phyloP scores from a whole-genome alignment of 2,797 vertebrate species.

The Staurois parvus region DNA sequence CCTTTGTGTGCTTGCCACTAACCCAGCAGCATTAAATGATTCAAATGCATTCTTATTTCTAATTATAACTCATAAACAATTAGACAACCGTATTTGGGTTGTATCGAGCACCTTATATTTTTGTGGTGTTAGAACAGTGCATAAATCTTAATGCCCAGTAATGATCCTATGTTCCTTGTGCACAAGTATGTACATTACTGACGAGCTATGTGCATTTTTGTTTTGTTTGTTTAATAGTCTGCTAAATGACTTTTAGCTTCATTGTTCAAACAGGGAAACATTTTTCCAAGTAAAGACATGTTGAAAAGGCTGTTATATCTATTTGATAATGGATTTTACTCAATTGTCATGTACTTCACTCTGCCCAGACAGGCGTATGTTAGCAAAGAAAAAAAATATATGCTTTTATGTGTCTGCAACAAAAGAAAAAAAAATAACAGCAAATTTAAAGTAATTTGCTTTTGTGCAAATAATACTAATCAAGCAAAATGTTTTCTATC shows the following conservation, averaged over 20 bases:
- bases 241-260: conserved; percentile 70
- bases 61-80: neutral
- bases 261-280: conserved; percentile 71
- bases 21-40: neutral
- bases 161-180: neutral
- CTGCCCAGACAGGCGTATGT: conserved; percentile 73
- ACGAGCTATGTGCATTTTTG: conserved; percentile 25
- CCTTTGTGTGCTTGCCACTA: no score
- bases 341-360: conserved; percentile 72
- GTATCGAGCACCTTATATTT: neutral
- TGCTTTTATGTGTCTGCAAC: conserved; percentile 73
- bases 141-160: neutral
- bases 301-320: conserved; percentile 75
- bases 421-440: conserved; percentile 67
- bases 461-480: conserved; percentile 72
- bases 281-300: conserved; percentile 70
- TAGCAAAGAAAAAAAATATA: conserved; percentile 65
- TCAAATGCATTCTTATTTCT: neutral
- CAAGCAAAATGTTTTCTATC: conserved; percentile 58
- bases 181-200: conserved; percentile 32
- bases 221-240: conserved; percentile 69
- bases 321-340: conserved; percentile 77
- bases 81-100: neutral
- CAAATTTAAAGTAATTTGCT: conserved; percentile 73
- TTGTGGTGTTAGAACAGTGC: neutral